Base-by-base conservation (phyloP, 2,888 invertebrate genomes). In the Microdon myrmicae region DNA sequence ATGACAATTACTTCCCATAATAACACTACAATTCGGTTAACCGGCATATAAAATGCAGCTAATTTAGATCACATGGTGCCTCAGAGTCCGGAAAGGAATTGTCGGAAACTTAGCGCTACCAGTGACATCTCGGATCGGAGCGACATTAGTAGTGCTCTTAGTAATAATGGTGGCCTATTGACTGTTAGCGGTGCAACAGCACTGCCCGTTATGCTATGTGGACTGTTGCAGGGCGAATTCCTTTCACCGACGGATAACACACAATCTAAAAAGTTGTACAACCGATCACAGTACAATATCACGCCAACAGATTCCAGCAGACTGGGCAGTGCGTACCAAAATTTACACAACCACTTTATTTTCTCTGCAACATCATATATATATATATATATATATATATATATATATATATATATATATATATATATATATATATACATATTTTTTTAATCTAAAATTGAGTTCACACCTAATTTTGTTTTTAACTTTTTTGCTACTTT, bases 141-240 rank as follows among this genome's bases (percentile, higher is more conserved):
- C 26, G 54, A 56, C 28, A 39, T 23, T 43, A 48, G 51, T 53
- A 53, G 20, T 25, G 22, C 20, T 25, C 23, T 34, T 13, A 47
- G 19, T 29, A 55, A 58, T 26, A 54, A 54, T 39, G 49, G 61
- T 26, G 61, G 61, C 13, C 34, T 74, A 8, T 39, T 77, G 19
- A 73, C 72, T 39, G 71, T 69, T 4, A 64, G 75, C 56, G 80
- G 79, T 67, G 75, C 79, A 17, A 72, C 77, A 34, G 75, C 77
- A 41, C 75, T 82, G 68, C 83, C 83, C 48, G 75, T 82, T 13
- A 80, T 82, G 67, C 74, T 83, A 20, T 82, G 81, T 56, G 81
- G 82, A 48, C 75, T 83, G 22, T 70, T 83, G 68, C 81, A 79
- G 45, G 74, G 74, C 20, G 77, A 76, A 17, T 70, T 77, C 14